Evolutionary conservation across 2,888 invertebrate genomes (phyloP), one percentile per base, ranked within the genome.

Genomic region (Lacanobia oleracea): DNA sequence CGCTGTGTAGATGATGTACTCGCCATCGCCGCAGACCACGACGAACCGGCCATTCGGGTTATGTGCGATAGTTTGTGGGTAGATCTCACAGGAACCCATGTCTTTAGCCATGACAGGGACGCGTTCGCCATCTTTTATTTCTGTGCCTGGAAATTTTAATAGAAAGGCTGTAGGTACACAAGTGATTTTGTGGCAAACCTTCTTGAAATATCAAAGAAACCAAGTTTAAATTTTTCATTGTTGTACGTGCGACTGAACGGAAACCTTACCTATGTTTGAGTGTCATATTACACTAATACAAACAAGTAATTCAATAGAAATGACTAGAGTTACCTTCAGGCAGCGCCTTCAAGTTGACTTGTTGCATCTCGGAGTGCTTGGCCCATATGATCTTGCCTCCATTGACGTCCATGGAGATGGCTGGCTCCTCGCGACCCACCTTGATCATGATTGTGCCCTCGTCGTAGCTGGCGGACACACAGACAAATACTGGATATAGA

Each of bases 371-470:
- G 0, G 99, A 99, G 93, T 99, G 99, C 89, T 98, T 98, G 0
- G 99, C 99, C 99, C 99, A 99, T 72, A 99, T 98, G 75, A 99
- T 99, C 96, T 99, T 99, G 9, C 99, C 99, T 40, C 99, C 99
- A 88, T 98, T 98, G 1, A 98, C 98, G 93, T 99, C 99, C 99
- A 99, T 99, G 0, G 99, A 99, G 90, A 99, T 99, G 0, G 99
- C 99, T 0, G 99, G 99, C 91, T 99, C 99, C 92, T 99, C 99
- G 54, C 99, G 97, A 1, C 99, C 99, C n/a, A 98, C 97, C 93
- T 98, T 99, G 10, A 99, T 98, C 96, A 99, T 98, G 78, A 99
- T 98, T 83, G 98, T 98, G n/a, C 99, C 99, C 91, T 99, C 99
- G 91, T 99, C 99, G 90, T 99, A 99, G n/a, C 97, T 96, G 83